These are phyloP conservation scores for Alviniconcha strummeri DNA, from an alignment of 2,888 invertebrate genomes.

Conservation along the genomic window DNA sequence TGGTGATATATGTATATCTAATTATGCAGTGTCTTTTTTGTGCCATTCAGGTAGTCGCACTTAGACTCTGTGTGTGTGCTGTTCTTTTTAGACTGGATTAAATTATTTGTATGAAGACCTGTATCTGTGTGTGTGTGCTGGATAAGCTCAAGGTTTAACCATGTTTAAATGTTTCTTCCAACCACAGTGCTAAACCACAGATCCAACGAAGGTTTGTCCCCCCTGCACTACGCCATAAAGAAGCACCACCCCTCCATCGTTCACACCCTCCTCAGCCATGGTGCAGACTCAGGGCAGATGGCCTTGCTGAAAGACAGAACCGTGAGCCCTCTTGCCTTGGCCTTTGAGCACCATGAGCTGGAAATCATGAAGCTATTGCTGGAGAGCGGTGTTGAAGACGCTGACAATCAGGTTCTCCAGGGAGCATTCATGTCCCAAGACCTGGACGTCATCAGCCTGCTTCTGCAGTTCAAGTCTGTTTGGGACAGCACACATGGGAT, in stretches of 20 bases:
- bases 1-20: no score
- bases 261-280: slow-evolving; percentile 83
- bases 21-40: no score
- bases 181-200: slow-evolving; percentile 36
- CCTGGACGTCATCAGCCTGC: slow-evolving; percentile 80
- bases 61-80: no score
- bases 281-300: slow-evolving; percentile 86
- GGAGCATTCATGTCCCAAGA: slow-evolving; percentile 80
- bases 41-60: no score
- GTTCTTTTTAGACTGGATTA: no score
- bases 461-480: slow-evolving; percentile 86
- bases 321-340: slow-evolving; percentile 78
- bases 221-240: slow-evolving; percentile 64
- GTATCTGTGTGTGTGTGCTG: no score
- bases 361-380: slow-evolving; percentile 86
- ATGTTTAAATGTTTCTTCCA: neutral
- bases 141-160: no score
- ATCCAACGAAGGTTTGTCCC: slow-evolving; percentile 52
- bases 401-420: slow-evolving; percentile 86
- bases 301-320: slow-evolving; percentile 75
- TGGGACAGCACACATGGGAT: slow-evolving; percentile 94
- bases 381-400: slow-evolving; percentile 88
- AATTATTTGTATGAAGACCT: no score
- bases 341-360: slow-evolving; percentile 81
- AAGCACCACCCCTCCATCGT: slow-evolving; percentile 79